Percentiles rank a stretch among this genome's conserved stretches.
Conservation (phyloP, 2,888 invertebrate species). For the Ditylenchus weischeri region DNA sequence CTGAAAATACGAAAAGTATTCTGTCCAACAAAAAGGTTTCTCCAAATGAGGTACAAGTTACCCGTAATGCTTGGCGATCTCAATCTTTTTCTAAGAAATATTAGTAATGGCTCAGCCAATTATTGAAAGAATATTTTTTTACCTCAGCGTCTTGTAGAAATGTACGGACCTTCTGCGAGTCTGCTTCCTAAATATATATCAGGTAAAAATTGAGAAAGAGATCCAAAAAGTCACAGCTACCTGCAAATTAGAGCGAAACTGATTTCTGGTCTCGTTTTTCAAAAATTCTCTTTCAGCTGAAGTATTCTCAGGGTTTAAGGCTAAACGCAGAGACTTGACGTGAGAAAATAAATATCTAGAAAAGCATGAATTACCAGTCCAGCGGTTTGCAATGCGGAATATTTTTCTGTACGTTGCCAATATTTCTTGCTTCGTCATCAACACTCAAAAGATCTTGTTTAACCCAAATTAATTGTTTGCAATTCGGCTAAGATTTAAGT, state of each 20-base stretch:
- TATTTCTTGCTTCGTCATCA: conserved; percentile 23
- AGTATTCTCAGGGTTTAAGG: conserved; percentile 39
- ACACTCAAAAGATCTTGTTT: neutral
- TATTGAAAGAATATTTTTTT: conserved; percentile 29
- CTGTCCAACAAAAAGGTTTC: too few species aligned
- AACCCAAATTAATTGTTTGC: too few species aligned
- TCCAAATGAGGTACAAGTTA: too few species aligned
- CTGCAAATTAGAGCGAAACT: conserved; percentile 36
- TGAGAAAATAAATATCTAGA: too few species aligned
- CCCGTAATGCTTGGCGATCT: too few species aligned
- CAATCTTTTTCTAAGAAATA: too few species aligned
- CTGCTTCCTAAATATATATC: conserved; percentile 29
- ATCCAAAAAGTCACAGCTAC: neutral
- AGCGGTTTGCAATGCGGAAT: conserved; percentile 25
- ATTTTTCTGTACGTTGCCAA: conserved; percentile 30
- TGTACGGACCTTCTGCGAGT: conserved; percentile 38
- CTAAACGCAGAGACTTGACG: neutral
- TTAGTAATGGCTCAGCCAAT: too few species aligned
- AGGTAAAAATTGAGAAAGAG: neutral
- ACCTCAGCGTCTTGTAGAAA: conserved; percentile 43
- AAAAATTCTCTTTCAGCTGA: conserved; percentile 37
- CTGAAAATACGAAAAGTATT: conserved; percentile 34
- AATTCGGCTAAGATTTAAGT: too few species aligned
- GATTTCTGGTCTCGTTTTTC: conserved; percentile 36
- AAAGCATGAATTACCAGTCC: conserved; percentile 16